Evolutionary conservation across 2,797 vertebrate species (phyloP).

Genomic region (Scarus forsteni): DNA sequence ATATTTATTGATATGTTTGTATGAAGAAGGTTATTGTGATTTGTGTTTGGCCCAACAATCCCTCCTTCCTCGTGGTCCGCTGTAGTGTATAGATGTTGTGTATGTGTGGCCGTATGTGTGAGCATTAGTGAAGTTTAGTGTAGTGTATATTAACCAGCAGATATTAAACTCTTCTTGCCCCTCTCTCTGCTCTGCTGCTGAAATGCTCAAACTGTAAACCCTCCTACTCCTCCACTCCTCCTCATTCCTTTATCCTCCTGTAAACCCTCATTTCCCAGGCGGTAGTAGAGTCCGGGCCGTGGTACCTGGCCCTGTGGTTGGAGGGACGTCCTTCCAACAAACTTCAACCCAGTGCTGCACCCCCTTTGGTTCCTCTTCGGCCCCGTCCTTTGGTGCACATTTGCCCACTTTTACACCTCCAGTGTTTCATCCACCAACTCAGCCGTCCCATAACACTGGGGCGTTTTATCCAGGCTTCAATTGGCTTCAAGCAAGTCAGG

Average conservation of each 20-base stretch:
- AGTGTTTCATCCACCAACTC: slow-evolving; percentile 11
- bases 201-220: slow-evolving; percentile 51
- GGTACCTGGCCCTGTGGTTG: slow-evolving; percentile 24
- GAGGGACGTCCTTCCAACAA: slow-evolving; percentile 23
- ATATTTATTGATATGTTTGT: slow-evolving; percentile 43
- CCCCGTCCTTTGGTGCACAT: slow-evolving; percentile 12
- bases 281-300: slow-evolving; percentile 45
- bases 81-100: slow-evolving; percentile 58
- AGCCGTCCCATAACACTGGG: background rate
- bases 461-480: slow-evolving; percentile 18
- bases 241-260: slow-evolving; percentile 27
- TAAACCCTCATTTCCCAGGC: slow-evolving; percentile 74
- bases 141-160: slow-evolving; percentile 52
- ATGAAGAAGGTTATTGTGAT: slow-evolving; percentile 49
- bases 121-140: slow-evolving; percentile 42
- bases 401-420: slow-evolving; percentile 17
- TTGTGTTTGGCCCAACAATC: slow-evolving; percentile 25
- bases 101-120: slow-evolving; percentile 32
- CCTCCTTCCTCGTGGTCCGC: slow-evolving; percentile 28
- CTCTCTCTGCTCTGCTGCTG: slow-evolving; percentile 64
- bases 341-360: slow-evolving; percentile 29
- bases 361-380: slow-evolving; percentile 38
- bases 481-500: slow-evolving; percentile 28
- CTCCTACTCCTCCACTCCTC: slow-evolving; percentile 21
- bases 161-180: slow-evolving; percentile 46